phyloP scores from a whole-genome alignment of 2,797 vertebrate species.

The Erpetoichthys calabaricus region DNA sequence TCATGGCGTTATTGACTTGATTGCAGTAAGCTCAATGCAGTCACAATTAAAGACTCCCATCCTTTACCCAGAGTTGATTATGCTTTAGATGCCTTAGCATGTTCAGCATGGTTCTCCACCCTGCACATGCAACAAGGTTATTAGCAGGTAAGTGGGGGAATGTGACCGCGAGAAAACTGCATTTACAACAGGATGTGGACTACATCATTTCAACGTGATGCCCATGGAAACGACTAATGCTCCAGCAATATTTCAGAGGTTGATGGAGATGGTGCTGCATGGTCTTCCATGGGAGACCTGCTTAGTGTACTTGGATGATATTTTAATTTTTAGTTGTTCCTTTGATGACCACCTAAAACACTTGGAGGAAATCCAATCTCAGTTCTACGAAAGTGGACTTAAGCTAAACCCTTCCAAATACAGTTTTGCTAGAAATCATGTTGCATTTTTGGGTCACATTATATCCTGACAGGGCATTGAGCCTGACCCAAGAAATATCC shows the following conservation, averaged over 20 bases:
- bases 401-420: too few relatives aligned
- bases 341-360: slow-evolving; percentile 10
- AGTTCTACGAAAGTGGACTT: too few relatives aligned
- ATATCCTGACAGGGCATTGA: too few relatives aligned
- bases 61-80: slow-evolving; percentile 8
- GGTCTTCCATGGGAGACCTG: slow-evolving; percentile 15
- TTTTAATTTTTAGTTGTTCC: slow-evolving; percentile 10
- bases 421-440: too few relatives aligned
- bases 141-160: slow-evolving; percentile 7
- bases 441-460: too few relatives aligned
- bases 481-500: too few relatives aligned
- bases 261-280: slow-evolving; percentile 11
- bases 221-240: slow-evolving; percentile 15
- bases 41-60: slow-evolving; percentile 14
- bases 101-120: slow-evolving; percentile 10
- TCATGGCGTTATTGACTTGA: slow-evolving; percentile 11
- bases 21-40: slow-evolving; percentile 8
- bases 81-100: slow-evolving; percentile 3
- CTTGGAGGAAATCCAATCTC: too few relatives aligned
- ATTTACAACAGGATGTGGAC: slow-evolving; percentile 1
- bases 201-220: slow-evolving; percentile 11
- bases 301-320: slow-evolving; percentile 16
- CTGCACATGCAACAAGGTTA: slow-evolving; percentile 5
- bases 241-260: slow-evolving; percentile 11
- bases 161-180: slow-evolving; percentile 1